Percentiles rank a stretch among this genome's conserved stretches.
phyloP scores from a whole-genome alignment of 2,113 vertebrate genomes.

The Gila orcuttii region DNA sequence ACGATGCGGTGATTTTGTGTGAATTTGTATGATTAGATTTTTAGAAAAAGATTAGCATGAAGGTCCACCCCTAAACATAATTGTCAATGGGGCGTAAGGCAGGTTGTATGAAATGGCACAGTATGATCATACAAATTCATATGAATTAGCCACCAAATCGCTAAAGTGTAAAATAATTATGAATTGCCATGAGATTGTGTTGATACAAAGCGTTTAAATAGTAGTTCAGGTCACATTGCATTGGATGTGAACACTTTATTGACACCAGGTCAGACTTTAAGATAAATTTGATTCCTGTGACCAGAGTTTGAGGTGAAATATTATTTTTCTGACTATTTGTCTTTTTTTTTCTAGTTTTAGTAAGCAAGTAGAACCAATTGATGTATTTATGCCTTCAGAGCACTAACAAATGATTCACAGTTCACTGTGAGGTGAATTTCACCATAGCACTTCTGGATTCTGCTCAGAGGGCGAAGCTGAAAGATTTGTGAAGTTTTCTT shows the following conservation, averaged over 20 bases:
- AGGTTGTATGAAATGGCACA: not conserved
- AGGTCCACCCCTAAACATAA: not conserved
- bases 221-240: not conserved
- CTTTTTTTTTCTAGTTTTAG: not conserved
- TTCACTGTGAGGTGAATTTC: slow-evolving; percentile 49
- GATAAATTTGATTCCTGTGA: not conserved
- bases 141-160: not conserved
- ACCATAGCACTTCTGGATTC: slow-evolving; percentile 33
- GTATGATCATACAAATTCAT: not conserved
- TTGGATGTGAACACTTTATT: not conserved
- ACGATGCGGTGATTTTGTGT: not conserved
- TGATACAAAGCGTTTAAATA: not conserved
- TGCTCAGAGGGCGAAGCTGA: slow-evolving; percentile 25
- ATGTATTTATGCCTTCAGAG: slow-evolving; percentile 49
- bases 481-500: slow-evolving; percentile 43
- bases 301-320: not conserved
- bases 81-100: no score
- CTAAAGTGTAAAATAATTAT: not conserved
- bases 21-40: not conserved
- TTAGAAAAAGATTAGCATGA: no score
- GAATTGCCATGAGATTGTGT: not conserved
- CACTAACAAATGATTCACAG: slow-evolving; percentile 33
- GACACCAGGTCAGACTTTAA: not conserved
- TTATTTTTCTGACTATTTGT: slow-evolving; percentile 1
- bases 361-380: slow-evolving; percentile 45